phyloP scores from a whole-genome alignment of 2,113 vertebrate species.

The Brienomyrus brachyistius region DNA sequence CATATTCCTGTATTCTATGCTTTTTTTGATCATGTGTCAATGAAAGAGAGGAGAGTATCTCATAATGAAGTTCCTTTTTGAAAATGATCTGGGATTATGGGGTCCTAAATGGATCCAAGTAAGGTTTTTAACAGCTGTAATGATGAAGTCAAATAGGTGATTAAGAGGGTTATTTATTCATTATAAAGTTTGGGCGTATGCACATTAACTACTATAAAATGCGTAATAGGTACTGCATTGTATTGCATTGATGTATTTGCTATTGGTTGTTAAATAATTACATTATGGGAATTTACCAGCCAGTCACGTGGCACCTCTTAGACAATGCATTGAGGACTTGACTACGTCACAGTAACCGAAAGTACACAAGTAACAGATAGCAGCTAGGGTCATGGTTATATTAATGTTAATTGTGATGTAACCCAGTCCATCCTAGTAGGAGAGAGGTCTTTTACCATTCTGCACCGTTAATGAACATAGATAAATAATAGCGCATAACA shows the following conservation, averaged over 20 bases:
- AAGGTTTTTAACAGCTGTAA: not conserved
- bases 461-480: not conserved
- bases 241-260: not conserved
- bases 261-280: not conserved
- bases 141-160: not conserved
- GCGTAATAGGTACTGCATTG: not conserved
- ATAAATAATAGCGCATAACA: not conserved
- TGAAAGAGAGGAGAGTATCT: not conserved
- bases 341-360: too few relatives aligned
- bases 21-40: not conserved
- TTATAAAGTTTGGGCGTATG: not conserved
- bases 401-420: not conserved
- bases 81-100: not conserved
- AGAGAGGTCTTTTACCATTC: not conserved
- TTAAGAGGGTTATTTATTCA: not conserved
- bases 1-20: not conserved
- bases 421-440: not conserved
- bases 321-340: not conserved
- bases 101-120: not conserved
- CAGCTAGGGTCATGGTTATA: not conserved
- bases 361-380: not conserved
- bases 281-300: not conserved
- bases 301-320: not conserved
- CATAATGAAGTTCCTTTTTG: not conserved
- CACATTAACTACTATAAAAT: not conserved